A percentile compares a stretch with the other conserved stretches of the same genome.
phyloP scores from a whole-genome alignment of 92 coral and sea anemone genomes.

The Porites cylindrica region DNA sequence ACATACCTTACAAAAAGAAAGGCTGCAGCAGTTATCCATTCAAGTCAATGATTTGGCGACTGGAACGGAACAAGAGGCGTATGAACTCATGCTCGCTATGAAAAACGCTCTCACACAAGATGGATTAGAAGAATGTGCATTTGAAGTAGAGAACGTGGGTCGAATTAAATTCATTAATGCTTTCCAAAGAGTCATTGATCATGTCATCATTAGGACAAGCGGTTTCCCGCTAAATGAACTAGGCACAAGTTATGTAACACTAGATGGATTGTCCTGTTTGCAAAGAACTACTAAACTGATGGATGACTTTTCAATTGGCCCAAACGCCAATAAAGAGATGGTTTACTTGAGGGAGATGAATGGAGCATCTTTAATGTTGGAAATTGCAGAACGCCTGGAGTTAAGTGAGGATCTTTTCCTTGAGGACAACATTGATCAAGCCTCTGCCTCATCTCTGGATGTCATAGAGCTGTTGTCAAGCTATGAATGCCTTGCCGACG shows the following conservation, averaged over 20 bases:
- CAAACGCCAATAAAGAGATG: background rate
- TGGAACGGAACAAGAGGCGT: background rate
- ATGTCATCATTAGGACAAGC: slow-evolving; percentile 26
- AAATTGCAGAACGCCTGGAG: slow-evolving; percentile 43
- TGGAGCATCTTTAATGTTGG: slow-evolving; percentile 57
- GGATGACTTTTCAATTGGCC: slow-evolving; percentile 2
- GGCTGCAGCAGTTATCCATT: slow-evolving; percentile 14
- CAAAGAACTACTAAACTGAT: background rate
- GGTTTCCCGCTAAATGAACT: slow-evolving; percentile 27
- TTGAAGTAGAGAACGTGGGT: slow-evolving; percentile 24
- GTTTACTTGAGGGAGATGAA: slow-evolving; percentile 51
- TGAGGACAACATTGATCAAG: background rate
- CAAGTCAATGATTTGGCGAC: background rate
- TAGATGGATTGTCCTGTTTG: slow-evolving; percentile 13
- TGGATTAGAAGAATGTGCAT: slow-evolving; percentile 10
- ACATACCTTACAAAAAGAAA: slow-evolving; percentile 1
- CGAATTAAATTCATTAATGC: slow-evolving; percentile 9
- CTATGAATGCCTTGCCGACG: slow-evolving; percentile 2
- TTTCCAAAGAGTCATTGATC: slow-evolving; percentile 29
- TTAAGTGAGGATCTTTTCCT: slow-evolving; percentile 16
- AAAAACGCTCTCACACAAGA: slow-evolving; percentile 5
- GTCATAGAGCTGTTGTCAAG: background rate
- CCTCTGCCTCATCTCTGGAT: slow-evolving; percentile 14
- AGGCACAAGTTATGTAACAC: background rate
- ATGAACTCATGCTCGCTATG: slow-evolving; percentile 17